Evolutionary conservation across 2,113 vertebrate species (phyloP), one percentile per base, ranked within the genome.

Genomic region (Xiphophorus hellerii): DNA sequence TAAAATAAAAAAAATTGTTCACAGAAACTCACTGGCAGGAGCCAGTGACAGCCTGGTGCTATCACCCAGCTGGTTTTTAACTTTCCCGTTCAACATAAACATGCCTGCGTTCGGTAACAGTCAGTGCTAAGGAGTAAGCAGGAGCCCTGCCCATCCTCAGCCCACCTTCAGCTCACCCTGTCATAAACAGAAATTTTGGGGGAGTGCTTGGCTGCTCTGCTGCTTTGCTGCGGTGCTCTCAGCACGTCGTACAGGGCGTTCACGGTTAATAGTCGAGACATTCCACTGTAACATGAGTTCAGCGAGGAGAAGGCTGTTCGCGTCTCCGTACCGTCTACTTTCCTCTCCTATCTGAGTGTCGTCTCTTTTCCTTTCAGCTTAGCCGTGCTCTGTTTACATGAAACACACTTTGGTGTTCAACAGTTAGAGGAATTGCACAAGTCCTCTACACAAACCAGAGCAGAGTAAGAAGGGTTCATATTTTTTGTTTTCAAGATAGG

Each of bases 61-160:
- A 94, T 94, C 93, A 93, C 86, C 90, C 75, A 89, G 78, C 78
- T 90, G 89, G 88, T 95, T 92, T 91, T 89, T 90, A 81, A 20
- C 89, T 91, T 88, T 81, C 76, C 79, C 84, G 86, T 79, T 78
- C 90, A 92, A 89, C 93, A 89, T 94, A 96, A 96, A 96, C 93
- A 96, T 83, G 66, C 33, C 70, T 64, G 81, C 76, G 91, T 88
- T 85, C 93, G 90, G 94, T 95, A 96, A 96, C 95, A 96, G 94
- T 81, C 94, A 82, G 93, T 95, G 93, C 94, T 93, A 92, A 92
- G 94, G 89, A 88, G 92, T 92, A 82, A 85, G 79, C 78, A 72
- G 78, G 80, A 72, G 81, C 76, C 86, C 88, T 78, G 89, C 89
- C 87, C 86, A 88, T 77, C 86, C 76, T 71, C 76, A 69, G 86